Base-by-base conservation (phyloP, 2,797 vertebrate genomes). In the Parauchenoglanis ngamensis region DNA sequence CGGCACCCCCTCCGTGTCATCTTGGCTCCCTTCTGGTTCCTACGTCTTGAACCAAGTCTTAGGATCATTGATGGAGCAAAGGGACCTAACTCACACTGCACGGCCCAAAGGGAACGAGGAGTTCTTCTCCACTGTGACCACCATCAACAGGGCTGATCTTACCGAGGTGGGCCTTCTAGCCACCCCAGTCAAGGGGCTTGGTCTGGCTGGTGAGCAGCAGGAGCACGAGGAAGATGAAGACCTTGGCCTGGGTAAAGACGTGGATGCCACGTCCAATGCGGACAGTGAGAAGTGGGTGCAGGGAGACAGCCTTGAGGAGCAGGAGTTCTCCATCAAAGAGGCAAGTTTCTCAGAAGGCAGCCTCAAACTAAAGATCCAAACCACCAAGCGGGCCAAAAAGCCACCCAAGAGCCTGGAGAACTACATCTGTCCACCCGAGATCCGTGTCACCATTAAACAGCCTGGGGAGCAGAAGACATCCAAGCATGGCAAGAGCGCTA, bases 241-340 rank as follows among this genome's bases (percentile, higher is more conserved):
- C 88, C 67, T 97, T 67, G 95, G 95, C 88, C 95, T 96, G 5
- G 95, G 96, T 57, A 95, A 95, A 91, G 96, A 97, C 0, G 93
- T 97, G 93, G 97, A 97, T 93, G 95, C 94, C 87, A 96, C 95
- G 91, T 97, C 96, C 15, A 97, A 96, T 0, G 94, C 96, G 0
- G 96, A 97, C 93, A 97, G 96, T 0, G 97, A 97, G 93, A 97
- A 96, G 88, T 97, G 96, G 96, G 95, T 94, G 87, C 94, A 94
- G 0, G 94, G 94, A 87, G 97, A 97, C 0, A 96, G 94, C 83
- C 87, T 97, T 89, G 97, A 97, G 85, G 97, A 99, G 84, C 98
- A 99, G 94, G 98, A 99, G 87, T 99, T 99, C 96, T 99, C 98
- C 91, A 99, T 99, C 95, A 99, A 99, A 94, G 98, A 99, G 92